phyloP scores from a whole-genome alignment of 2,888 invertebrate species.

The Diarsia brunnea region DNA sequence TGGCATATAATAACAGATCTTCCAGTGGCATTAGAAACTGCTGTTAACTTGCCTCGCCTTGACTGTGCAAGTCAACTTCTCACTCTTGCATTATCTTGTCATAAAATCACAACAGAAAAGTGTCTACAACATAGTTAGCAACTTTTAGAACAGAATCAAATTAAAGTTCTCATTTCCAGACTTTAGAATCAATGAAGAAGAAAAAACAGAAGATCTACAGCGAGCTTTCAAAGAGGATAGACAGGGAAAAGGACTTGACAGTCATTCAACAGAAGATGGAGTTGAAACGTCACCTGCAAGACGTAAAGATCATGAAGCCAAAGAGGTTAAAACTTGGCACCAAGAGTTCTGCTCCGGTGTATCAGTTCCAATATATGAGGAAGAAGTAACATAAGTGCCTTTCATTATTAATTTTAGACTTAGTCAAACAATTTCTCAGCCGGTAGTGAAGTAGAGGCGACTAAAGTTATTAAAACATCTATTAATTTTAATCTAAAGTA shows the following conservation, averaged over 20 bases:
- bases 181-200: slow-evolving; percentile 88
- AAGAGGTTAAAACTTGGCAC: slow-evolving; percentile 92
- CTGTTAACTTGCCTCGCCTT: too few relatives aligned
- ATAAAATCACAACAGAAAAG: too few relatives aligned
- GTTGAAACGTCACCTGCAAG: slow-evolving; percentile 92
- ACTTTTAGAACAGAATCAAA: background rate
- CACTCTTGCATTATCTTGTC: too few relatives aligned
- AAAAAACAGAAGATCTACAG: slow-evolving; percentile 92
- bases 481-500: background rate
- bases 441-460: background rate
- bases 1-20: background rate
- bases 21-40: too few relatives aligned
- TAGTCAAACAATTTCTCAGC: background rate
- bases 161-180: slow-evolving; percentile 68
- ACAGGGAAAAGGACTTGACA: slow-evolving; percentile 94
- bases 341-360: slow-evolving; percentile 93
- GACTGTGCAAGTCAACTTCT: too few relatives aligned
- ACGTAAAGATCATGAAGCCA: slow-evolving; percentile 92
- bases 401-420: background rate
- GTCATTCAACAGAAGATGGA: slow-evolving; percentile 95
- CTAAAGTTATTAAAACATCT: background rate
- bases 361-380: slow-evolving; percentile 95
- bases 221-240: slow-evolving; percentile 94
- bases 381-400: slow-evolving; percentile 91
- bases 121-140: too few relatives aligned